These are phyloP conservation scores for Odocoileus virginianus DNA, from an alignment of 2,113 vertebrate genomes.

Conservation along the genomic window DNA sequence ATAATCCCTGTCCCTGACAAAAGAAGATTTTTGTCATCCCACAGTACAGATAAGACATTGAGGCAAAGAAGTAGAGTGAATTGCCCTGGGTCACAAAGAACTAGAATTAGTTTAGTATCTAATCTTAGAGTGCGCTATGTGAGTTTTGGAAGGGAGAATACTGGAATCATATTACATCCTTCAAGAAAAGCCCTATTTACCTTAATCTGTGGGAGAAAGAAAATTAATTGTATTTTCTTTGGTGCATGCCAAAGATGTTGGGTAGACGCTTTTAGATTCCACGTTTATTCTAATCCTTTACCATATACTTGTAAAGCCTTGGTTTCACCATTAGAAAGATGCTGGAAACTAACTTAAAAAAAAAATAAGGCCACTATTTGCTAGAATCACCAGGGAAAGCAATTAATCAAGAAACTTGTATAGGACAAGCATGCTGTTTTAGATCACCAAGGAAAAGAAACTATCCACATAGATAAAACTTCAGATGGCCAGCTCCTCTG, in stretches of 20 bases:
- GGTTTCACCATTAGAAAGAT: slow-evolving; percentile 5
- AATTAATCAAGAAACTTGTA: slow-evolving; percentile 19
- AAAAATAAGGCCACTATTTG: slow-evolving; percentile 44
- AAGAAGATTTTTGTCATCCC: slow-evolving; percentile 59
- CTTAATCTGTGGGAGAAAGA: slow-evolving; percentile 41
- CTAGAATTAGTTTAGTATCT: slow-evolving; percentile 38
- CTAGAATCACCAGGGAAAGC: slow-evolving; percentile 37
- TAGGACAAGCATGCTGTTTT: neutral
- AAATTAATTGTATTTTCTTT: slow-evolving; percentile 55
- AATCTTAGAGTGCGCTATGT: neutral
- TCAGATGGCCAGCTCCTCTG: neutral
- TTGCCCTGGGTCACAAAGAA: neutral
- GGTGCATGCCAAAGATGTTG: slow-evolving; percentile 19
- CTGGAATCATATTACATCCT: neutral
- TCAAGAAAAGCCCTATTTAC: neutral
- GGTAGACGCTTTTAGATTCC: neutral
- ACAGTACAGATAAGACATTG: slow-evolving; percentile 44
- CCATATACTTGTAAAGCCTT: slow-evolving; percentile 43
- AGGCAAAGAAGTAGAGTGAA: slow-evolving; percentile 22
- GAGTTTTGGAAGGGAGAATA: neutral
- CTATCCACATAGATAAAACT: neutral
- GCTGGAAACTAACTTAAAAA: neutral
- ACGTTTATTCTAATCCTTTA: slow-evolving; percentile 45
- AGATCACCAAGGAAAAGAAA: neutral
- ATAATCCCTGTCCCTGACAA: slow-evolving; percentile 61